These are phyloP conservation scores for Oncorhynchus nerka DNA, from an alignment of 2,113 vertebrate genomes.

Conservation along the genomic window DNA sequence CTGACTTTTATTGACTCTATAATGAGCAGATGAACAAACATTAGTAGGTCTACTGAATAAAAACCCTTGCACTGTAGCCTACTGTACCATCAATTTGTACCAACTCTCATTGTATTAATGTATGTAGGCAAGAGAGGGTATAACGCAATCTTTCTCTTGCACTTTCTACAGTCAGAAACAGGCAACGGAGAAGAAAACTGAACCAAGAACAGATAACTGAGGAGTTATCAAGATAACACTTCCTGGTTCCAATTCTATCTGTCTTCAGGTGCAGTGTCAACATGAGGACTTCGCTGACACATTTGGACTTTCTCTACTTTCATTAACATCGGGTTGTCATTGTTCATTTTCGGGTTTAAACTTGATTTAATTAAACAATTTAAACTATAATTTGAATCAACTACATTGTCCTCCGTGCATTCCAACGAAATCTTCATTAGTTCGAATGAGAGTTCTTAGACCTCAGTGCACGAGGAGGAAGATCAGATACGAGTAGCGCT, in stretches of 20 bases:
- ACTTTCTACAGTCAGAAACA: background rate
- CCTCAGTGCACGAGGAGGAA: background rate
- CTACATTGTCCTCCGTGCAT: background rate
- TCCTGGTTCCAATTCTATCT: constrained; percentile 45
- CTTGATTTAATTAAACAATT: background rate
- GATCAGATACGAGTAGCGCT: background rate
- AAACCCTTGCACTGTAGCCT: background rate
- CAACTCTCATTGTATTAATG: background rate
- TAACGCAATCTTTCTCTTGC: background rate
- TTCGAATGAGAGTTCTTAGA: background rate
- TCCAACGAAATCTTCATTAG: background rate
- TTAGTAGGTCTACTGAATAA: background rate
- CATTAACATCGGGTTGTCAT: background rate
- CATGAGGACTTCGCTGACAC: background rate
- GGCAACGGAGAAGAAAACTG: too few species aligned
- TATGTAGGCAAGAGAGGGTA: background rate
- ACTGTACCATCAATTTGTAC: background rate
- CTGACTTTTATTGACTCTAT: background rate
- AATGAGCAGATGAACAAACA: background rate
- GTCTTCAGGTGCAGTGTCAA: constrained; percentile 23
- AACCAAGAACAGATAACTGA: background rate
- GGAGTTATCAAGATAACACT: constrained; percentile 17
- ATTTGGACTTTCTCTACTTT: background rate
- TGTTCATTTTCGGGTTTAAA: background rate
- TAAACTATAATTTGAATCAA: background rate